Percentiles rank a stretch among this genome's conserved stretches.
phyloP scores from a whole-genome alignment of 1,140 invertebrate genomes.

The Calephelis virginiensis region DNA sequence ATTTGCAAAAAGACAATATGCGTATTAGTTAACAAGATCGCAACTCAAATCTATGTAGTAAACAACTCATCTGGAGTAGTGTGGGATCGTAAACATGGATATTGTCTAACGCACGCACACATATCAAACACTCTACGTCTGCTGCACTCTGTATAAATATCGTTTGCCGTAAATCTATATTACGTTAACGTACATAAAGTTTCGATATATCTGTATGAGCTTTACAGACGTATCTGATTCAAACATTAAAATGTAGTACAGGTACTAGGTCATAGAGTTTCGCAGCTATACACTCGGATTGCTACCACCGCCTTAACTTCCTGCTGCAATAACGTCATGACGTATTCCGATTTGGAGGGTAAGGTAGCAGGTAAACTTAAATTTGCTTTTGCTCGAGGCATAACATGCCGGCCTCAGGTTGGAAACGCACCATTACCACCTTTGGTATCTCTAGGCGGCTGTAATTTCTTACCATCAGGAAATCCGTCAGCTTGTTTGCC shows the following conservation, averaged over 20 bases:
- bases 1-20: background rate
- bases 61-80: conserved; percentile 18
- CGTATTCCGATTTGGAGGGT: too few relatives aligned
- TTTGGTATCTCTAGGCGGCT: too few relatives aligned
- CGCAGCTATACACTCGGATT: too few relatives aligned
- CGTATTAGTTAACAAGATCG: background rate
- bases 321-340: too few relatives aligned
- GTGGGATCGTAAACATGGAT: conserved; percentile 3
- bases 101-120: conserved; percentile 17
- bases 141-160: conserved; percentile 20
- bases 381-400: too few relatives aligned
- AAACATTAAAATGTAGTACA: background rate
- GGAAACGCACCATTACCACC: too few relatives aligned
- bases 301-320: too few relatives aligned
- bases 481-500: too few relatives aligned
- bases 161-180: conserved; percentile 22
- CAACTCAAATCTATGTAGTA: background rate
- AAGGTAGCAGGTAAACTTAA: too few relatives aligned
- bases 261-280: too few relatives aligned
- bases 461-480: too few relatives aligned
- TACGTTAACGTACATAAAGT: conserved; percentile 13
- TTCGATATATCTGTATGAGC: background rate
- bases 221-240: background rate
- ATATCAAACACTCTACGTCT: conserved; percentile 26
- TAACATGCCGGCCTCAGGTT: too few relatives aligned